These are phyloP conservation scores for Octopus sinensis DNA, from an alignment of 1,140 invertebrate species.

Conservation along the genomic window DNA sequence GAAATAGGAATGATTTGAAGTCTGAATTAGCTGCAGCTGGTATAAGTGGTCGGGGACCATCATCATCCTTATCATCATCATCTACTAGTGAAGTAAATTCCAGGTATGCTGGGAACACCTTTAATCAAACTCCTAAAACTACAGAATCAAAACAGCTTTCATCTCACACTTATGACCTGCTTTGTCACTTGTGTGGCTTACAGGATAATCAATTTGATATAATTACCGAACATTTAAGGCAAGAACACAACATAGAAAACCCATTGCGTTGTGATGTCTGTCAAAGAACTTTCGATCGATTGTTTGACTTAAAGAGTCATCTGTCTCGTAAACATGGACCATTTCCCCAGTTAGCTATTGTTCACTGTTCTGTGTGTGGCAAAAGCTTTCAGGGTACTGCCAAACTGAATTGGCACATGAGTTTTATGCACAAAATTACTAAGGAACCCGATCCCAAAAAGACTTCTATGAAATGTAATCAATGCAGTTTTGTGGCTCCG, in stretches of 20 bases:
- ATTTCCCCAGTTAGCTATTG: not conserved
- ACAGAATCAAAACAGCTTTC: not conserved
- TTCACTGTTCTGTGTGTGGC: constrained; percentile 22
- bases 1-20: not conserved
- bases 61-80: not conserved
- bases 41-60: not conserved
- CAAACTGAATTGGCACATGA: constrained; percentile 24
- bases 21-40: not conserved
- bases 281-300: constrained; percentile 24
- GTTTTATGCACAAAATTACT: constrained; percentile 21
- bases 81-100: not conserved
- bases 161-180: not conserved
- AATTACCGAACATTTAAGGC: not conserved
- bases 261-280: constrained; percentile 31
- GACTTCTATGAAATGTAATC: constrained; percentile 17
- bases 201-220: not conserved
- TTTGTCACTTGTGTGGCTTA: not conserved
- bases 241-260: constrained; percentile 7
- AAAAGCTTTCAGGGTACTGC: constrained; percentile 22
- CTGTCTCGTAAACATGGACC: constrained; percentile 32
- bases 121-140: not conserved
- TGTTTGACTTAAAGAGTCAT: constrained; percentile 21
- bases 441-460: not conserved
- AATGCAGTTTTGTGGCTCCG: constrained; percentile 19
- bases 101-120: not conserved